A percentile compares a stretch with the other conserved stretches of the same genome.
These are phyloP conservation scores for Platycercus adscitus DNA, from an alignment of 2,113 vertebrate species.

Conservation along the genomic window DNA sequence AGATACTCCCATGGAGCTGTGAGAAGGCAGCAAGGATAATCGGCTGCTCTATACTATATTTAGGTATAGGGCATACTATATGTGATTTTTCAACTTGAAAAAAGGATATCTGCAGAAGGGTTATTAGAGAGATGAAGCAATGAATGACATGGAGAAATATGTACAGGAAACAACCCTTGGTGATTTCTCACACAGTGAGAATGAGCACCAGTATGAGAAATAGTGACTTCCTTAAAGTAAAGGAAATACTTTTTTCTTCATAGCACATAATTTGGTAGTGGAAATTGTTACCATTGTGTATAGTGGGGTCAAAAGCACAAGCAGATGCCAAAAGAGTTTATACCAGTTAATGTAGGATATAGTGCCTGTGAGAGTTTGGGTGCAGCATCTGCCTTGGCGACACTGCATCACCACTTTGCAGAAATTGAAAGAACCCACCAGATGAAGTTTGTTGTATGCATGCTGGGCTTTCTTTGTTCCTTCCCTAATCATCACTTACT, in stretches of 20 bases:
- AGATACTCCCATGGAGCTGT: neutral
- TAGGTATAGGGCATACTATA: neutral
- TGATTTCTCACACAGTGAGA: neutral
- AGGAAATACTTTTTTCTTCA: neutral
- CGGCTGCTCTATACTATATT: neutral
- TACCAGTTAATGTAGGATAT: neutral
- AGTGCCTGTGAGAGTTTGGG: neutral
- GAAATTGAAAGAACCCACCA: fast-evolving
- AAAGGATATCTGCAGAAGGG: neutral
- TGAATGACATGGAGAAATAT: neutral
- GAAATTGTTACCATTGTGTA: neutral
- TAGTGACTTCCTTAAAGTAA: neutral
- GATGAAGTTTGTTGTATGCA: neutral
- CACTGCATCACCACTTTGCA: neutral
- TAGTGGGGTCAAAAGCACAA: neutral
- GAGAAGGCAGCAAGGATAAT: neutral
- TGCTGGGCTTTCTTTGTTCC: neutral
- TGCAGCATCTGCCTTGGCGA: neutral
- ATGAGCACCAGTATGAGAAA: neutral
- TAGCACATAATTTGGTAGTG: neutral
- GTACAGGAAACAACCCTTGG: neutral
- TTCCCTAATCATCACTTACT: neutral
- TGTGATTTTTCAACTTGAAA: neutral
- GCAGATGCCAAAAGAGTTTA: neutral
- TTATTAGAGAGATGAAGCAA: neutral